phyloP scores from a whole-genome alignment of 2,113 vertebrate genomes.

The Numida meleagris region DNA sequence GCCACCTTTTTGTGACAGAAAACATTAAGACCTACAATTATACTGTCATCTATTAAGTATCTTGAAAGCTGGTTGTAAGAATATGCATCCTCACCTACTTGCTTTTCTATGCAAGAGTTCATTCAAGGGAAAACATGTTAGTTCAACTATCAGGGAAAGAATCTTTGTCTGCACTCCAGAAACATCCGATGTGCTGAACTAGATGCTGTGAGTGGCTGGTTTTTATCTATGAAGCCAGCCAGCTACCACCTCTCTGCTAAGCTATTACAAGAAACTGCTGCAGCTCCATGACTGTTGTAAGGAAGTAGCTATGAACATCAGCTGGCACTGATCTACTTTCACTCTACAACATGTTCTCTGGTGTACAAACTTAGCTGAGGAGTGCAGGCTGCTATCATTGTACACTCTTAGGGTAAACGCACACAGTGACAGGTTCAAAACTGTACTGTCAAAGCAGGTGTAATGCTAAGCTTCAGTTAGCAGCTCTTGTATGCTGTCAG shows the following conservation, averaged over 20 bases:
- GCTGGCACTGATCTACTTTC: not conserved
- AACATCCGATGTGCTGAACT: not conserved
- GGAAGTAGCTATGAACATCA: not conserved
- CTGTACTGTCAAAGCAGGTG: not conserved
- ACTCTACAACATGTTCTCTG: accelerated
- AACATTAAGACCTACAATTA: not conserved
- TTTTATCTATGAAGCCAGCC: not conserved
- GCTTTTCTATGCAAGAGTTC: not conserved
- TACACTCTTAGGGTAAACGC: not conserved
- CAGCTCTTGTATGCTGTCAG: not conserved
- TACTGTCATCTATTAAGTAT: not conserved
- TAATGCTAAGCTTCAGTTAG: not conserved
- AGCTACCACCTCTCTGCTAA: not conserved
- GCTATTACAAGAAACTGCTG: not conserved
- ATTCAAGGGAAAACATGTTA: not conserved
- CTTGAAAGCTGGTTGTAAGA: not conserved
- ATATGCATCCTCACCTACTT: not conserved
- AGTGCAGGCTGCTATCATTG: not conserved
- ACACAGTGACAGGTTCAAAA: accelerated
- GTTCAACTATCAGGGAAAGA: not conserved
- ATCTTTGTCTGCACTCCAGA: not conserved
- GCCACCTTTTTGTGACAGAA: not conserved
- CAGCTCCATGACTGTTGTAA: not conserved
- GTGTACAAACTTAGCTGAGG: not conserved
- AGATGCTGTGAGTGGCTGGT: not conserved